These are phyloP conservation scores for Scaeva pyrastri DNA, from an alignment of 2,888 invertebrate genomes.

Conservation along the genomic window DNA sequence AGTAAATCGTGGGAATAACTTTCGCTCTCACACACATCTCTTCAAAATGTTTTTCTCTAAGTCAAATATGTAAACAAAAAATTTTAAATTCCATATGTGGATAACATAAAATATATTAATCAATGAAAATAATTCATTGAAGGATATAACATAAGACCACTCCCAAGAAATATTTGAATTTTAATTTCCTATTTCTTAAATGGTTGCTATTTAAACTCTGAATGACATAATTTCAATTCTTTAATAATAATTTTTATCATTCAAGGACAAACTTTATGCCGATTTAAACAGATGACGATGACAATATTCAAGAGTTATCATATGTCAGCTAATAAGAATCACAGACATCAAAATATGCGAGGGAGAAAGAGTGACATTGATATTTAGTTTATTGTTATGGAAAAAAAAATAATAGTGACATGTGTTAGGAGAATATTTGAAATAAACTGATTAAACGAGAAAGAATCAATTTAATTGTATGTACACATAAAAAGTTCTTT, in stretches of 20 bases:
- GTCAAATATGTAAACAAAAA: neutral
- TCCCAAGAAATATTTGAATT: conserved; percentile 12
- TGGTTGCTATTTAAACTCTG: neutral
- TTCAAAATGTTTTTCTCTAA: no score
- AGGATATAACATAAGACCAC: neutral
- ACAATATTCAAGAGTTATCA: conserved; percentile 40
- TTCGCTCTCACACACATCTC: no score
- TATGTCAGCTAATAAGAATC: conserved; percentile 59
- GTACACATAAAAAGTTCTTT: neutral
- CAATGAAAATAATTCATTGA: conserved; percentile 39
- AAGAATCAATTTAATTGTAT: conserved; percentile 27
- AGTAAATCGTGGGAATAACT: no score
- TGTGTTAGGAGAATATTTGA: conserved; percentile 39
- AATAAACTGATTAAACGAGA: conserved; percentile 12
- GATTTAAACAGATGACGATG: conserved; percentile 39
- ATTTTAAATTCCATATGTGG: neutral
- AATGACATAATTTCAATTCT: conserved; percentile 35
- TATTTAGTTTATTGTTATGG: no score
- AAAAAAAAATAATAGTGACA: conserved; percentile 11
- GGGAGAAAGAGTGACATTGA: neutral
- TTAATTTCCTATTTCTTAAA: conserved; percentile 17
- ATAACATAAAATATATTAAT: neutral
- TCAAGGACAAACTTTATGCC: conserved; percentile 31
- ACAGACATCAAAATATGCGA: conserved; percentile 22
- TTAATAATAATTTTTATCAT: conserved; percentile 35